phyloP scores from a whole-genome alignment of 2,113 vertebrate genomes.

The Silurus meridionalis region DNA sequence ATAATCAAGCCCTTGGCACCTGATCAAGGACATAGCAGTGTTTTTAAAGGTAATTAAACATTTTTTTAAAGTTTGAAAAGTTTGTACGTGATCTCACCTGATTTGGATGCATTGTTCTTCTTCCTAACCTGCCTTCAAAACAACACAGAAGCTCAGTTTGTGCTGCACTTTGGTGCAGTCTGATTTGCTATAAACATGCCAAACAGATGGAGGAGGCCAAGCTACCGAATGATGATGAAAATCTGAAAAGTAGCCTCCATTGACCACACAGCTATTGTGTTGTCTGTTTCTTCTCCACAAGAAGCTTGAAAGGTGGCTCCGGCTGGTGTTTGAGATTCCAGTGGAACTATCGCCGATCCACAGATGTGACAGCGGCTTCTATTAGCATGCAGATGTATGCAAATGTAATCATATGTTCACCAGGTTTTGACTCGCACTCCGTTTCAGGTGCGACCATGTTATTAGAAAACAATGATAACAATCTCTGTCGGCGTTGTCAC shows the following conservation, averaged over 20 bases:
- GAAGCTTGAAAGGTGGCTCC: neutral
- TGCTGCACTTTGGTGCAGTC: constrained; percentile 32
- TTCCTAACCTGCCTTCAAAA: neutral
- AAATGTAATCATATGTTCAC: constrained; percentile 59
- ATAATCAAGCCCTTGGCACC: neutral
- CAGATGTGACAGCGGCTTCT: constrained; percentile 57
- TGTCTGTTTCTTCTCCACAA: constrained; percentile 1
- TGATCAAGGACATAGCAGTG: neutral
- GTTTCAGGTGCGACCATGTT: constrained; percentile 57
- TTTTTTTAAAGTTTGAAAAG: neutral
- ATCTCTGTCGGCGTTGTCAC: constrained; percentile 57
- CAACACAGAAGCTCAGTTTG: neutral
- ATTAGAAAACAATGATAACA: constrained; percentile 61
- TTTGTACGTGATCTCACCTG: neutral
- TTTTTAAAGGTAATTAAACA: neutral
- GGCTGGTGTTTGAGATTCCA: neutral
- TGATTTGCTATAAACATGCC: constrained; percentile 23
- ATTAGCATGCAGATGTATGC: constrained; percentile 72
- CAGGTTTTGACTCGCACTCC: constrained; percentile 49
- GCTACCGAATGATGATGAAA: neutral
- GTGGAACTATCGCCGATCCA: constrained; percentile 42
- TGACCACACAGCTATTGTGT: neutral
- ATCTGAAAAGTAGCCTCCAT: neutral
- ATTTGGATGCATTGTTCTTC: neutral
- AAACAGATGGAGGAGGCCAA: neutral